A percentile compares a stretch with the other conserved stretches of the same genome.
Conservation (phyloP, 1,140 invertebrate species). For the Popillia japonica region DNA sequence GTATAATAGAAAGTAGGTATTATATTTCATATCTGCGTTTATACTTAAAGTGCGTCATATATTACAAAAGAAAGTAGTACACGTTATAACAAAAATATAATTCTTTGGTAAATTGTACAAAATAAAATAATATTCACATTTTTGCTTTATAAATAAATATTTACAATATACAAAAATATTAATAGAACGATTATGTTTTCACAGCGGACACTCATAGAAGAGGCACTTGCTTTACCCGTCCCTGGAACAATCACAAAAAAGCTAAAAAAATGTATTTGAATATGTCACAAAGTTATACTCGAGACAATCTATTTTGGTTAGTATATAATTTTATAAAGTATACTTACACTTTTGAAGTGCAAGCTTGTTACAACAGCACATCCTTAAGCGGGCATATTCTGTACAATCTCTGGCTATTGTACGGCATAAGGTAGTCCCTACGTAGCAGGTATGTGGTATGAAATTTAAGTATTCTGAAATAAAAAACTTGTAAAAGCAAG, state of each 20-base stretch:
- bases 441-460: slow-evolving; percentile 73
- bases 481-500: not conserved
- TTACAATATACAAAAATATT: slow-evolving; percentile 35
- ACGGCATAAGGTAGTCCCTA: slow-evolving; percentile 67
- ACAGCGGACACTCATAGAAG: not conserved
- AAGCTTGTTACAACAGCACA: slow-evolving; percentile 73
- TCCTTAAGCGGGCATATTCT: slow-evolving; percentile 69
- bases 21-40: not conserved
- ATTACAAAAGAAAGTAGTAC: not conserved
- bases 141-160: slow-evolving; percentile 29
- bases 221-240: slow-evolving; percentile 21
- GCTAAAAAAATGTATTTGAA: not conserved
- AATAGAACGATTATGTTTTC: not conserved
- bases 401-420: slow-evolving; percentile 69
- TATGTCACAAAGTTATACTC: too few species aligned
- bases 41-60: slow-evolving; percentile 11
- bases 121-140: slow-evolving; percentile 17
- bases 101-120: slow-evolving; percentile 24
- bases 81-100: slow-evolving; percentile 30
- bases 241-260: slow-evolving; percentile 24
- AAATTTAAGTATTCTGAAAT: slow-evolving; percentile 71
- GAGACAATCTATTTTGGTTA: too few species aligned
- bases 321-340: not conserved
- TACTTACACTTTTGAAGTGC: slow-evolving; percentile 69
- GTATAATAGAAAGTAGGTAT: too few species aligned